Conservation (phyloP, 1,140 invertebrate species). For the Mactra quadrangularis region DNA sequence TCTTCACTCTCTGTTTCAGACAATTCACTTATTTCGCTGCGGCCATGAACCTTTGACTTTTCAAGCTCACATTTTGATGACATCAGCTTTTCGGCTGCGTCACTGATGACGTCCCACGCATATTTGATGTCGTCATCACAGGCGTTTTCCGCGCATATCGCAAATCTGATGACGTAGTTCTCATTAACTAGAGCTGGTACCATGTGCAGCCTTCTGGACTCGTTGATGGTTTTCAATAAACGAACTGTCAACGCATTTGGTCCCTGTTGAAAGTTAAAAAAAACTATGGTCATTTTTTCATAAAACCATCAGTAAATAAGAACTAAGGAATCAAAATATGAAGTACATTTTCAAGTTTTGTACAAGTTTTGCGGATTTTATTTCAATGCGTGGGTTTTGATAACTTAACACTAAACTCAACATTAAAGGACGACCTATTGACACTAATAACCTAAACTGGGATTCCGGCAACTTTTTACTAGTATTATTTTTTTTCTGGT, state of each 20-base stretch:
- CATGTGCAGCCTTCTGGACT: constrained; percentile 98
- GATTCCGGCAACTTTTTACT: too few species aligned
- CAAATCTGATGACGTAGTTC: constrained; percentile 94
- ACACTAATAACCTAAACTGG: too few species aligned
- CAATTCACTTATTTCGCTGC: constrained; percentile 35
- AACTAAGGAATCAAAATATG: too few species aligned
- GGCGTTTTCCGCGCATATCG: constrained; percentile 96
- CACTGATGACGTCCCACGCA: constrained; percentile 94
- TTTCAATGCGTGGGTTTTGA: too few species aligned
- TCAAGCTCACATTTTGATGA: constrained; percentile 54
- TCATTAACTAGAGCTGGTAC: constrained; percentile 96
- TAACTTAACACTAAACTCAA: too few species aligned
- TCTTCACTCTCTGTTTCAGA: constrained; percentile 68
- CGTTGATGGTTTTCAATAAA: constrained; percentile 96
- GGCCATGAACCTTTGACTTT: constrained; percentile 11
- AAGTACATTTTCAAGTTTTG: too few species aligned
- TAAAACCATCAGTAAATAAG: too few species aligned
- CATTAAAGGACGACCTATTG: too few species aligned
- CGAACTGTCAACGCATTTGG: constrained; percentile 96
- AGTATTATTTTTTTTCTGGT: too few species aligned
- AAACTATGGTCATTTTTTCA: too few species aligned
- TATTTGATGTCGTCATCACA: constrained; percentile 93
- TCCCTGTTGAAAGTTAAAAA: constrained; percentile 86
- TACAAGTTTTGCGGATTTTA: too few species aligned
- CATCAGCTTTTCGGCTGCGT: constrained; percentile 36